Evolutionary conservation across 2,113 vertebrate species (phyloP), one percentile per base, ranked within the genome.

Genomic region (rabbit (Oryctolagus cuniculus)): DNA sequence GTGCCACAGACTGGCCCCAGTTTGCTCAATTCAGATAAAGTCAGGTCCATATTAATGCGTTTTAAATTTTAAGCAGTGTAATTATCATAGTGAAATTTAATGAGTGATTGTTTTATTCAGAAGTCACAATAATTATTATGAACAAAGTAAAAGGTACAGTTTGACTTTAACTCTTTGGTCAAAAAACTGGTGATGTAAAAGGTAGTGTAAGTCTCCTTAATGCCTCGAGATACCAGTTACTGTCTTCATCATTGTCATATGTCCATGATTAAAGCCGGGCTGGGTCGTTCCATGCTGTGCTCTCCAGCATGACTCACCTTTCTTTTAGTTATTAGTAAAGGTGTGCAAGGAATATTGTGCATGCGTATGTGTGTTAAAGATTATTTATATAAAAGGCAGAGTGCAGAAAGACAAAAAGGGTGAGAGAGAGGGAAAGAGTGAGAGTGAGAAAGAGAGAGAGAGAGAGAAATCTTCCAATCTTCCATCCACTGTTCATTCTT

Each of bases 11-110:
- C 17, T 58, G 55, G 55, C 55, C 13, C 55, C 51, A 82, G 12
- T 75, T 66, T 86, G 49, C 25, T 67, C 93, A 64, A 36, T 77
- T 87, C 29, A 78, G 87, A 84, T 6, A n/a, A 81, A 90, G 58
- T 22, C 58, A 31, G 5, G 44, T 61, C 64, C 69, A n/a, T 53
- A 38, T 55, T 73, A 87, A 77, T 82, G 27, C 31, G 82, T 55
- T 77, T 87, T 74, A 11, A 88, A 72, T 36, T 88, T 49, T 88
- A 67, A n/a, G 15, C 79, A 49, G 49, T 74, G 16, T 73, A 61
- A 53, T 86, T 67, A 80, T 4, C 31, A 77, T 53, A 74, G 73
- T 84, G 36, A 83, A 69, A 72, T 66, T 49, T 87, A 90, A 69
- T 44, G 58, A 67, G 58, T 49, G 44, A 34, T 36, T 66, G 73